Evolutionary conservation across 2,888 invertebrate species (phyloP).

Genomic region (Alloscopus bannaensis): DNA sequence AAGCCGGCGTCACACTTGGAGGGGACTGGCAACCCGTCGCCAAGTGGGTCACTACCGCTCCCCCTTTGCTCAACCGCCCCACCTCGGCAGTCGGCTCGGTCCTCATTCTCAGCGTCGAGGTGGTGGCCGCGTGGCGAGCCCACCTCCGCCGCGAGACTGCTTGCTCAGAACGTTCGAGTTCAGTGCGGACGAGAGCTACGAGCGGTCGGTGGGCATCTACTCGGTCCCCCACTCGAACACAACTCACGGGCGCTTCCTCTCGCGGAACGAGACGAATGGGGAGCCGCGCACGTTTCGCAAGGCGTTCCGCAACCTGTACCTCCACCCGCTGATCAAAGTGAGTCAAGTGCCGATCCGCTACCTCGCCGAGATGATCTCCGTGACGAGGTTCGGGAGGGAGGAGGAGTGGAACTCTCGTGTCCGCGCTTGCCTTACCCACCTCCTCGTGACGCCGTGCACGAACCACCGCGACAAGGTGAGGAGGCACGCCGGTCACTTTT

Average conservation of each 20-base stretch:
- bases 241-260: slow-evolving; percentile 39
- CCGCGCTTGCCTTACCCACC: slow-evolving; percentile 5
- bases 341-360: slow-evolving; percentile 19
- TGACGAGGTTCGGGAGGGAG: slow-evolving; percentile 16
- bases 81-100: not conserved
- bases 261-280: not conserved
- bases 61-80: not conserved
- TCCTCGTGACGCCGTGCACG: slow-evolving; percentile 1
- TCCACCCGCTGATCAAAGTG: slow-evolving; percentile 22
- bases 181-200: slow-evolving; percentile 39
- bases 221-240: slow-evolving; percentile 37
- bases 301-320: slow-evolving; percentile 20
- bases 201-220: slow-evolving; percentile 35
- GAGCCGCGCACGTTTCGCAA: slow-evolving; percentile 25
- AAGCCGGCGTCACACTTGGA: not conserved
- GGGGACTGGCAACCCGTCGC: not conserved
- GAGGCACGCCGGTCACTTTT: slow-evolving; percentile 1
- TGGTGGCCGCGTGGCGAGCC: not conserved
- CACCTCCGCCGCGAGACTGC: slow-evolving; percentile 25
- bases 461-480: slow-evolving; percentile 18
- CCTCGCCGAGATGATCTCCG: slow-evolving; percentile 17
- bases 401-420: not conserved
- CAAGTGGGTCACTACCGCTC: not conserved
- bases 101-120: not conserved
- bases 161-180: slow-evolving; percentile 40